Percentiles rank a stretch among this genome's conserved stretches.
Conservation (phyloP, 30 jellyfish, hydroid and myxozoan genomes). For the Pseudorhiza aurosa region DNA sequence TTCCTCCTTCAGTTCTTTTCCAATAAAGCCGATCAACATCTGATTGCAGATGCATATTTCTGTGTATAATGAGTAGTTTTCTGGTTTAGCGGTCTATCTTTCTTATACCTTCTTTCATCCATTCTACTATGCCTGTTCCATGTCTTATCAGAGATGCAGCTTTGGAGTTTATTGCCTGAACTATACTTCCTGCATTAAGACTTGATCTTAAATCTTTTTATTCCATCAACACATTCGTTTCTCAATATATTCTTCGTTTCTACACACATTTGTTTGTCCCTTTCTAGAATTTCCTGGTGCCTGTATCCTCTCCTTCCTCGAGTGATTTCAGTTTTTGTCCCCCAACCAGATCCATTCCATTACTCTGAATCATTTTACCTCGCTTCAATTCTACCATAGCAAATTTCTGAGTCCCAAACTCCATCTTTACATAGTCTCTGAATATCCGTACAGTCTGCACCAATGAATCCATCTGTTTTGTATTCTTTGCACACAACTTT, state of each 20-base stretch:
- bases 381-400: slow-evolving; percentile 22
- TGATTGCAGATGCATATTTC: neutral
- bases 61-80: neutral
- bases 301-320: slow-evolving; percentile 37
- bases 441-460: neutral
- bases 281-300: slow-evolving; percentile 27
- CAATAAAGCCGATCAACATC: neutral
- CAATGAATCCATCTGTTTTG: neutral
- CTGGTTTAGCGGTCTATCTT: slow-evolving; percentile 14
- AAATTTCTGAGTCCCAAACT: slow-evolving; percentile 25
- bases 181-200: slow-evolving; percentile 16
- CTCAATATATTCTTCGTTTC: neutral
- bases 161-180: slow-evolving; percentile 21
- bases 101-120: slow-evolving; percentile 6
- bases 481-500: slow-evolving; percentile 9
- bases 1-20: neutral
- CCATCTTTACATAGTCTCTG: slow-evolving; percentile 24
- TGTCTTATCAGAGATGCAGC: neutral
- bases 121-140: slow-evolving; percentile 1
- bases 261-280: too few species aligned
- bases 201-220: neutral
- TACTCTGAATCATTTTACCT: slow-evolving; percentile 11
- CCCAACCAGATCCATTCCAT: slow-evolving; percentile 27
- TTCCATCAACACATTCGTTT: neutral
- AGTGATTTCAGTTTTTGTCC: slow-evolving; percentile 20